Base-by-base conservation (phyloP, 2,888 invertebrate species). In the Galerucella nymphaeae region DNA sequence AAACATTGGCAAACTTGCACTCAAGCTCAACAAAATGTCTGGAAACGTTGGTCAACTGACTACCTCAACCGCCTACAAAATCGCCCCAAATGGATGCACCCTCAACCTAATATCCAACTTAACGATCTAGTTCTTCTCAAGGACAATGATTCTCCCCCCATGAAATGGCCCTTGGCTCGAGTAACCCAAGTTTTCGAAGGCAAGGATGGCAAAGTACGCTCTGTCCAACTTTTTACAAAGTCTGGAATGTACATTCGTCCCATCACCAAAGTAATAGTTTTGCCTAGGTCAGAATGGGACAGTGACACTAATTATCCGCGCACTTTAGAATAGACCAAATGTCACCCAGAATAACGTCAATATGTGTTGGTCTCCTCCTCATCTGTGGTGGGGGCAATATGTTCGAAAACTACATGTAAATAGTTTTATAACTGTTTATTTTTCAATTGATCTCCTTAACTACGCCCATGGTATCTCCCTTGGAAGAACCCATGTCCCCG, bases 1-100 rank as follows among this genome's bases (percentile, higher is more conserved):
- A 61, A 45, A 23, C 42, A 18, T 18, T 68, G 50, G 50, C 48
- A 67, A 23, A 14, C 11, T 23, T 45, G 45, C 23, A 30, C 58
- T 14, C 48, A 59, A 8, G 59, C 59, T 30, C 57, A 57, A 16
- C 67, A 68, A 50, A 16, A 3, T 16, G 61, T 68, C 20, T 68
- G 68, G 68, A 48, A 61, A 61, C 41, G 61, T 61, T 71, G 71
- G 66, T 50, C 64, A 16, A 50, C 48, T 6, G 65, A 65, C 6
- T 71, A 71, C n/a, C 41, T 71, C 38, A n/a, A n/a, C n/a, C n/a
- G n/a, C n/a, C n/a, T n/a, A n/a, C n/a, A n/a, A n/a, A n/a, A n/a
- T n/a, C n/a, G n/a, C n/a, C n/a, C n/a, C n/a, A n/a, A n/a, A n/a
- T n/a, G n/a, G n/a, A n/a, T n/a, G n/a, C n/a, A n/a, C n/a, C n/a